These are phyloP conservation scores for Metallyticus violacea DNA, from an alignment of 2,888 invertebrate genomes.

Conservation along the genomic window DNA sequence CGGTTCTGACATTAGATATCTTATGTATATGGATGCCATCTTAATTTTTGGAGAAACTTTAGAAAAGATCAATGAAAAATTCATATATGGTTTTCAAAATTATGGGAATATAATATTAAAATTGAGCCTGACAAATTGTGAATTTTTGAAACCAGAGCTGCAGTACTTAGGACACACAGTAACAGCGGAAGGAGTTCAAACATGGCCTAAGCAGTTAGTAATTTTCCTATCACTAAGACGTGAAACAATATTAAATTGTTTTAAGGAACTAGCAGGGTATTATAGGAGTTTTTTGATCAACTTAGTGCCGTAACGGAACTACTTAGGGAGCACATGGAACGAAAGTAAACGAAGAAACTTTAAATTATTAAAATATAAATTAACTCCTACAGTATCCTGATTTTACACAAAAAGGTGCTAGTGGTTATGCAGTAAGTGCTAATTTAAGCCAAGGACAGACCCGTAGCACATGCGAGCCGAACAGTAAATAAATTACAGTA, in stretches of 20 bases:
- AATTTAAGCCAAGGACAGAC: slow-evolving; percentile 22
- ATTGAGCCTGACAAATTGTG: slow-evolving; percentile 21
- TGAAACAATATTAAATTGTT: background rate
- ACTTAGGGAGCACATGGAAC: background rate
- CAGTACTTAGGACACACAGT: slow-evolving; percentile 16
- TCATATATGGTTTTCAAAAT: slow-evolving; percentile 18
- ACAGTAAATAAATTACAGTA: slow-evolving; percentile 18
- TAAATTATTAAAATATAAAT: too few species aligned
- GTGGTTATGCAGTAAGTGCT: slow-evolving; percentile 12
- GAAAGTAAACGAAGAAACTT: too few species aligned
- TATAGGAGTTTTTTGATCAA: slow-evolving; percentile 18
- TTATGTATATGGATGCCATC: slow-evolving; percentile 33
- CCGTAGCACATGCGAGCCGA: slow-evolving; percentile 25
- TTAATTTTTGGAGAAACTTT: slow-evolving; percentile 7
- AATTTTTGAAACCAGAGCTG: slow-evolving; percentile 15
- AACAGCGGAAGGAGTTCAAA: slow-evolving; percentile 2
- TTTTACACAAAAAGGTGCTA: slow-evolving; percentile 21
- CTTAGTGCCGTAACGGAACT: slow-evolving; percentile 8
- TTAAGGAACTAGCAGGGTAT: background rate
- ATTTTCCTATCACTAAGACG: background rate
- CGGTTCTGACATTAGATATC: background rate
- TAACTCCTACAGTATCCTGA: too few species aligned
- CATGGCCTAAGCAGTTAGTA: background rate
- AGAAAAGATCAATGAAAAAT: background rate
- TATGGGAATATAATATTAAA: background rate